Base-by-base conservation (phyloP, 2,797 vertebrate species). In the Pelobates cultripes region DNA sequence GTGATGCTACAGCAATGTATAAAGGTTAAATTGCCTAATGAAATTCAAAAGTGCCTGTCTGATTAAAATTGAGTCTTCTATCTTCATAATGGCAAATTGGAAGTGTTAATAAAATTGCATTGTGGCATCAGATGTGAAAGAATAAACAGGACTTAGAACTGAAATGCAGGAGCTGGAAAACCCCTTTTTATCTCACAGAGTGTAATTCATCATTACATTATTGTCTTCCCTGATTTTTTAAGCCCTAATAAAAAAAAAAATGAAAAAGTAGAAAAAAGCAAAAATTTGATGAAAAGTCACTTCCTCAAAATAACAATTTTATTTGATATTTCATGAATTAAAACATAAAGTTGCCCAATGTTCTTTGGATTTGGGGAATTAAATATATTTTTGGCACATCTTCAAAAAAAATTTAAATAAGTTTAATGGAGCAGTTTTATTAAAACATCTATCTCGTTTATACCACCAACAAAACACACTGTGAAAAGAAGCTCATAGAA, bases 41-140 rank as follows among this genome's bases (percentile, higher is more conserved):
- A 8, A 47, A 70, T 45, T 70, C 68, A 15, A 70, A 47, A 70
- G 42, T 44, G 43, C 43, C 68, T 70, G 43, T 44, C 43, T 70
- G 68, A 70, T 70, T 70, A 70, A 70, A 70, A 70, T 70, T 70
- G 15, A 70, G 68, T 44, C 68, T 70, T 70, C 68, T 28, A 4
- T 68, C 10, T 79, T 83, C n/a, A 66, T 14, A 77, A 81, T 61
- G 9, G 75, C 10, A 77, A 45, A 13, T 63, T 78, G 78, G 0
- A 60, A 73, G 7, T 74, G 28, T 28, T 81, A 74, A 81, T 57
- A 83, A 81, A 71, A 77, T 41, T 60, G 63, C 57, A 41, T 55
- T 44, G 12, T 42, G 13, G 80, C 73, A 63, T 40, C 61, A 55
- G 47, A 13, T 70, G 10, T 17, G 42, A 78, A 78, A 41, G 61